Evolutionary conservation across 1,140 invertebrate genomes (phyloP), one percentile per base, ranked within the genome.

Genomic region (Heterodera schachtii): DNA sequence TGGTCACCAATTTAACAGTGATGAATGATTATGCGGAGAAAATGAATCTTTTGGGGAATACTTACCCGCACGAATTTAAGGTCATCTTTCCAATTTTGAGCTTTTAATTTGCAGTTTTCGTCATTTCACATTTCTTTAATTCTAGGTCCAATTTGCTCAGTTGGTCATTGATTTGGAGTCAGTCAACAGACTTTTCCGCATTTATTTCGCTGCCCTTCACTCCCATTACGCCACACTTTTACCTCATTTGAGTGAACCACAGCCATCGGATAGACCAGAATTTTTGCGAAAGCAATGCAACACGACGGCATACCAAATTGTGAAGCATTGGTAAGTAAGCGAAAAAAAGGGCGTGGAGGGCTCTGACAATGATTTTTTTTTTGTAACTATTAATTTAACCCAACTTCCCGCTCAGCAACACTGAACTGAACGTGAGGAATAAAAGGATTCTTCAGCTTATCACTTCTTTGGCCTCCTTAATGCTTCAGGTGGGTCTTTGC

Each of bases 281-380:
- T 11, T 71, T 9, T 49, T 86, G 21, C 78, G 85, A 7, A 87
- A 87, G 57, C 76, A 78, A 0, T 77, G 46, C 60, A 70, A 85
- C 49, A 83, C 86, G 11, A 81, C 86, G 57, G 85, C 85, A 3
- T 83, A 73, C 75, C 85, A 86, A 75, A 84, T 86, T 44, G 84
- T 86, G 31, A 86, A 86, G 66, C 85, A 86, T 67, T 86, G 84
- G 75, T 76, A 60, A 8, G 49, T 8, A 52, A 52, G 49, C 49
- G 49, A 52, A 52, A 52, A 6, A 52, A 52, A 52, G 49, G 49
- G 11, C 49, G 11, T 31, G 31, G 31, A 31, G 31, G 31, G 31
- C 31, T 31, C 31, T 31, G 31, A 31, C 31, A 52, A 52, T 75
- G 49, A n/a, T n/a, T 57, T n/a, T 52, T 73, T 21, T 9, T 19